phyloP scores from a whole-genome alignment of 2,113 vertebrate genomes.

The Oreochromis spilurus region DNA sequence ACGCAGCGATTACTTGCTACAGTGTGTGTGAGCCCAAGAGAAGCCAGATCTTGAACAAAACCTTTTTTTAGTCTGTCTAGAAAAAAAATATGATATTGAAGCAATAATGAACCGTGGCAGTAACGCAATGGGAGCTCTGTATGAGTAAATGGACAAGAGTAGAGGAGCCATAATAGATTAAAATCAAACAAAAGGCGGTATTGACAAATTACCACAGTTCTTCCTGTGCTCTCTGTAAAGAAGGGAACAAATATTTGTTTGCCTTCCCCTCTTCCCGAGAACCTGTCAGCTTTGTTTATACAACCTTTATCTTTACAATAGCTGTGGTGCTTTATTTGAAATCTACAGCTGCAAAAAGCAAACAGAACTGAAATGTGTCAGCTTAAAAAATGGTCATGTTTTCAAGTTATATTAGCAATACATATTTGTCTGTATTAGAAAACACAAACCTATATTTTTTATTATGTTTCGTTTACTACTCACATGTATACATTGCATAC shows the following conservation, averaged over 20 bases:
- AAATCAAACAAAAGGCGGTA: slow-evolving; percentile 49
- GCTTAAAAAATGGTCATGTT: neutral
- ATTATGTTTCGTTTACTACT: neutral
- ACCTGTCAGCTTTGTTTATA: neutral
- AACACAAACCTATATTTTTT: neutral
- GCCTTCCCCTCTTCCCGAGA: neutral
- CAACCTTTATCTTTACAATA: neutral
- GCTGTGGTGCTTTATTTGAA: neutral
- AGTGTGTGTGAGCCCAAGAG: slow-evolving; percentile 16
- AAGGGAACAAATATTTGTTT: slow-evolving; percentile 25
- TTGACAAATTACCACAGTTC: slow-evolving; percentile 37
- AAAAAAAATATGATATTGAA: slow-evolving; percentile 5
- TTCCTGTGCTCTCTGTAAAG: slow-evolving; percentile 11
- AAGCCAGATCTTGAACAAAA: slow-evolving; percentile 30
- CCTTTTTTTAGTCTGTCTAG: neutral
- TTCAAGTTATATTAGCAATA: neutral
- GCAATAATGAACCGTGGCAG: slow-evolving; percentile 55
- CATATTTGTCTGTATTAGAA: neutral
- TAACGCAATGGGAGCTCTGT: slow-evolving; percentile 58
- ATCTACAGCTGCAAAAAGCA: neutral
- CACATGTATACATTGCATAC: neutral
- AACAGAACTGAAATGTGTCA: neutral
- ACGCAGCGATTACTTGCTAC: neutral
- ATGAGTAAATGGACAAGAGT: slow-evolving; percentile 61
- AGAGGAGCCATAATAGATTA: slow-evolving; percentile 58